Evolutionary conservation across 2,797 vertebrate genomes (phyloP), one percentile per base, ranked within the genome.

Genomic region (Takifugu rubripes): DNA sequence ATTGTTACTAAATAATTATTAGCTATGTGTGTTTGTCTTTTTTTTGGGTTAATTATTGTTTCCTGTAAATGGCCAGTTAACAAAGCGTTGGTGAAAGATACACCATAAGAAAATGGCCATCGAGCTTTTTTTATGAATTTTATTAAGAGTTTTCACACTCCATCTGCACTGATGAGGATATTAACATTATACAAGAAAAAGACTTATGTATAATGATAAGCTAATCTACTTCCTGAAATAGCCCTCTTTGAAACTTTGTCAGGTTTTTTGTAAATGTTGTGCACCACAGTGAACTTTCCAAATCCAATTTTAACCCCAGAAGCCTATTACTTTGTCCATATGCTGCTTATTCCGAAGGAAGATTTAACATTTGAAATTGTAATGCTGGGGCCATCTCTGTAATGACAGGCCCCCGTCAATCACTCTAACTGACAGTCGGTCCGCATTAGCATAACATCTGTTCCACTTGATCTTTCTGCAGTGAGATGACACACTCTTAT

Each of bases 361-460:
- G 36, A 46, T 59, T 65, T 48, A 49, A 43, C 59, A 74, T 70
- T 70, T 58, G 45, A 75, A 77, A 75, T 53, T 55, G 42, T 59
- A 69, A 73, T 47, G 49, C 25, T 67, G 49, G 17, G n/a, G 16
- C 46, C 60, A 45, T 47, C 50, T 54, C 43, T 63, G 40, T 75
- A 68, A 76, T 68, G 66, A 78, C 61, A 49, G 26, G 49, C 17
- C 25, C 53, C 67, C 47, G 72, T 78, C 84, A 87, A 52, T 87
- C 84, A 81, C 1, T 1, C 25, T 56, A 61, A 62, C 68, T 75
- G 81, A 86, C 45, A 51, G 77, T 70, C 64, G 51, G 69, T 25
- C 12, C 0, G 33, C 53, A 85, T 85, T 83, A 84, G 59, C 82
- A 86, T 84, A 85, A 85, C 84, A 86, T 81, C 84, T 87, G 84